Evolutionary conservation across 2,888 invertebrate genomes (phyloP).

Genomic region (Enchytraeus crypticus): DNA sequence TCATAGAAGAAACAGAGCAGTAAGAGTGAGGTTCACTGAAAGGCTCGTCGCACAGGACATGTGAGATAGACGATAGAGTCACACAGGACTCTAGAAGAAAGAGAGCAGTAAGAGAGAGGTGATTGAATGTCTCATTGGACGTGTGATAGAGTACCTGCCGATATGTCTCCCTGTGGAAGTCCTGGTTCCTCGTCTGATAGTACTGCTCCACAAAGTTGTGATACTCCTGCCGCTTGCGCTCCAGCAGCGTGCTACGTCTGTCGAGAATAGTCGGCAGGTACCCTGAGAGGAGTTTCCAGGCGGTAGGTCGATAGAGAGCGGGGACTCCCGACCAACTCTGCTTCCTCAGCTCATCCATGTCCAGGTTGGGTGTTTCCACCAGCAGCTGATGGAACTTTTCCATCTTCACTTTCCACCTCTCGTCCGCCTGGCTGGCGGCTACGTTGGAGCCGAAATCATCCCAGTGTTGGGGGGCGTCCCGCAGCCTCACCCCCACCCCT

Average conservation of each 20-base stretch:
- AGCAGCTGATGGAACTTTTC: not conserved
- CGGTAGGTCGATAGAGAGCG: slow-evolving; percentile 65
- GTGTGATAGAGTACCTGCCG: too few relatives aligned
- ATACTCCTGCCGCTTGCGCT: slow-evolving; percentile 89
- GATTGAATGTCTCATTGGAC: too few relatives aligned
- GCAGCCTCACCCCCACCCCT: slow-evolving; percentile 7
- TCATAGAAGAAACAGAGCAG: too few relatives aligned
- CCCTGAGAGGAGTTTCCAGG: slow-evolving; percentile 66
- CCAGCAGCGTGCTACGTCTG: slow-evolving; percentile 73
- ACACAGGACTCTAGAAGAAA: too few relatives aligned
- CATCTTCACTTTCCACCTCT: not conserved
- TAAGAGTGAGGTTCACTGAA: too few relatives aligned
- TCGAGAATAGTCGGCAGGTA: slow-evolving; percentile 94
- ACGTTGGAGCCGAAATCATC: not conserved
- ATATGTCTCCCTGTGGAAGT: slow-evolving; percentile 84
- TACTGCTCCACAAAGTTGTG: slow-evolving; percentile 90
- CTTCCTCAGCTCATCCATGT: slow-evolving; percentile 68
- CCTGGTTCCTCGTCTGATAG: slow-evolving; percentile 82
- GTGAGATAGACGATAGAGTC: too few relatives aligned
- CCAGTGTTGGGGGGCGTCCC: not conserved
- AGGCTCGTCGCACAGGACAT: too few relatives aligned
- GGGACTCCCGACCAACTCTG: slow-evolving; percentile 89
- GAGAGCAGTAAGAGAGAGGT: too few relatives aligned
- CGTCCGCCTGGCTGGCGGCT: not conserved
- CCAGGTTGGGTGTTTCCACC: not conserved